These are phyloP conservation scores for Sitobion miscanthi DNA, from an alignment of 1,140 invertebrate species.

Conservation along the genomic window DNA sequence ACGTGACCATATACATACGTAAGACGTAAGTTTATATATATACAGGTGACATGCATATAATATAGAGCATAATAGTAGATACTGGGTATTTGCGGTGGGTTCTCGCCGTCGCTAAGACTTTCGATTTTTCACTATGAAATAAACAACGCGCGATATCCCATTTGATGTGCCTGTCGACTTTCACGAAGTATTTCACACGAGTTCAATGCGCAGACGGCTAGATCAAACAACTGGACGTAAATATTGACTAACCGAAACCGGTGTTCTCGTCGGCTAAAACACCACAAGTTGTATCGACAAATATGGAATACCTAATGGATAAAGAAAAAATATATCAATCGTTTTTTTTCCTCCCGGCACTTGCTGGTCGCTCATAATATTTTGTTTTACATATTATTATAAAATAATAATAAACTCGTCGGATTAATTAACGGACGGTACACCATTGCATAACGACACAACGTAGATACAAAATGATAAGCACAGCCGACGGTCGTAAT, in stretches of 20 bases:
- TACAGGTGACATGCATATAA: not conserved
- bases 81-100: not conserved
- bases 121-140: not conserved
- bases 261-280: not conserved
- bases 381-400: not conserved
- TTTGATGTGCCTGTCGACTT: not conserved
- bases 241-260: conserved; percentile 8
- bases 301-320: conserved; percentile 1
- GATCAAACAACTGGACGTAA: not conserved
- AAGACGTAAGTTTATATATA: not conserved
- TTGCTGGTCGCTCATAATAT: not conserved
- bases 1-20: not conserved
- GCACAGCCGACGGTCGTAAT: not conserved
- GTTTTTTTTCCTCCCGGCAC: not conserved
- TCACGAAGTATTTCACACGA: conserved; percentile 9
- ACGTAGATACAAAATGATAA: not conserved
- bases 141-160: not conserved
- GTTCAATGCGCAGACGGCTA: conserved; percentile 7
- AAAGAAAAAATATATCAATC: conserved; percentile 6
- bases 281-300: conserved; percentile 8
- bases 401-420: conserved; percentile 15
- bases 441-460: not conserved
- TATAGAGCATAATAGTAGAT: not conserved
- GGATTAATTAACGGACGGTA: not conserved
- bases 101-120: not conserved